Evolutionary conservation across 2,888 invertebrate species (phyloP), one percentile per base, ranked within the genome.

Genomic region (Helicoverpa assulta): DNA sequence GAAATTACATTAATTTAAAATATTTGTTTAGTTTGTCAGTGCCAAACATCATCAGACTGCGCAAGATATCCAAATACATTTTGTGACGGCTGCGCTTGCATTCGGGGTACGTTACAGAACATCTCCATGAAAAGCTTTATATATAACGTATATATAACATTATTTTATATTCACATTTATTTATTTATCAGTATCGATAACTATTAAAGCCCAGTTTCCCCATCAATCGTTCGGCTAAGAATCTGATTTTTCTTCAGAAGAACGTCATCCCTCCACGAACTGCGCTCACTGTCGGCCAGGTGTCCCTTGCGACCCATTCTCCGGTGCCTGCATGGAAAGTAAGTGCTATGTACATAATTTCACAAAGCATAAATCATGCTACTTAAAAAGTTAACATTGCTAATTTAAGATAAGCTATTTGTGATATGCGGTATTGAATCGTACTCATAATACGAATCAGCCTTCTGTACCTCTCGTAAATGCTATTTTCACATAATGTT

Each of bases 241-340:
- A 55, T 67, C 37, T 80, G 29, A 2, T 73, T 70, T 33, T 59
- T 51, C 21, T 55, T 67, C 76, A 69, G 82, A 83, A 37, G 78
- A 74, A 88, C 90, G 85, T 73, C 90, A 88, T 60, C 91, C 91
- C 14, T 81, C 89, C 37, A 86, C 91, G 10, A 97, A 97, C 81
- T 98, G 98, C 89, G 97, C 96, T 77, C 98, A 98, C 85, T 98
- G 98, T 89, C 97, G 98, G 67, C 97, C 97, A 47, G 98, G 98
- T 76, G 96, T 97, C 58, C 96, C 96, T 43, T 98, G 98, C 86
- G 97, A 98, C 91, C 97, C 97, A 26, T 96, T 97, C 66, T 98
- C 98, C 5, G 98, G 98, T 33, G 98, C 97, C 78, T 98, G 98
- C 92, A 97, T 98, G 89, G 97, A 97, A 97, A 98, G 98, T 98